A percentile compares a stretch with the other conserved stretches of the same genome.
phyloP scores from a whole-genome alignment of 1,140 invertebrate genomes.

The Caenorhabditis remanei region DNA sequence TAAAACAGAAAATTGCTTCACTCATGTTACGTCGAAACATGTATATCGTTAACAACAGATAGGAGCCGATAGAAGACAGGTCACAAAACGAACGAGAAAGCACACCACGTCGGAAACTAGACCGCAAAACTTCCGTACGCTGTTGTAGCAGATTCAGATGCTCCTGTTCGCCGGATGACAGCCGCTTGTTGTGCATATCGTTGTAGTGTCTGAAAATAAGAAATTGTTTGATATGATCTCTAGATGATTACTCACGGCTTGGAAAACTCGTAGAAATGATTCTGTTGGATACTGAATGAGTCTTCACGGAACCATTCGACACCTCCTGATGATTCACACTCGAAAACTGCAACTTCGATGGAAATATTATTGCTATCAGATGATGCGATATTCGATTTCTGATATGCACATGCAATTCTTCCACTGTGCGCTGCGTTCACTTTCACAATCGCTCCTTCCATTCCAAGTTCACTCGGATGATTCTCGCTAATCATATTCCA shows the following conservation, averaged over 20 bases:
- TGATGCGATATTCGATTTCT: conserved; percentile 77
- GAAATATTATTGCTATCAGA: conserved; percentile 81
- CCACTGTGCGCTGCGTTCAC: conserved; percentile 91
- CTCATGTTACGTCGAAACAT: not conserved
- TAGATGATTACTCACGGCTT: not conserved
- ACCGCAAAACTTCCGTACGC: conserved; percentile 52
- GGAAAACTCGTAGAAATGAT: conserved; percentile 39
- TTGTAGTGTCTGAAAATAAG: conserved; percentile 34
- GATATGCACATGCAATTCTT: conserved; percentile 94
- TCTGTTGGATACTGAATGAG: conserved; percentile 79
- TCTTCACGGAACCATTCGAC: conserved; percentile 99
- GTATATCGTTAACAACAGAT: not conserved
- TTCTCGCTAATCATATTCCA: conserved; percentile 77
- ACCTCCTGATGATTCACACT: conserved; percentile 96
- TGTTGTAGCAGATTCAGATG: conserved; percentile 33
- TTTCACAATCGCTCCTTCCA: conserved; percentile 67
- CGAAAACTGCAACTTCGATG: conserved; percentile 94
- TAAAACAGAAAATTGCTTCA: not conserved
- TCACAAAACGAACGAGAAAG: conserved; percentile 41
- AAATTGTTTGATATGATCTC: not conserved
- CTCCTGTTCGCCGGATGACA: not conserved
- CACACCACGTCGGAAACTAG: conserved; percentile 59
- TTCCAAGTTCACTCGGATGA: conserved; percentile 72
- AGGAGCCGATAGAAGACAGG: not conserved
- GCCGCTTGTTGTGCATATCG: not conserved